Base-by-base conservation (phyloP, 2,888 invertebrate genomes). In the Yponomeuta sedellus region DNA sequence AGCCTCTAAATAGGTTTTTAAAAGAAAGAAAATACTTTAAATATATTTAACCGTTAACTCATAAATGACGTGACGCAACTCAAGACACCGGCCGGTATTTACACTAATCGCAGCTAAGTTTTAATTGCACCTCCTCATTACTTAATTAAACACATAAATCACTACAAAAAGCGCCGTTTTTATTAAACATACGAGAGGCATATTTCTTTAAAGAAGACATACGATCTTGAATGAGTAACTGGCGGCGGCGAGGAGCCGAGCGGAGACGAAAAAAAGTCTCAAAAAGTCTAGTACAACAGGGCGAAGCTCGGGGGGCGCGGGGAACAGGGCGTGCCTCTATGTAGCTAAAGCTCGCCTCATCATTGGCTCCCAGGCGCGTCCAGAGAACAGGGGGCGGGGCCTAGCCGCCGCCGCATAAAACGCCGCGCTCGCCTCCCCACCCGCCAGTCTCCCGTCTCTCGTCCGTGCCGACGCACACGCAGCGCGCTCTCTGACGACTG, bases 401-500 rank as follows among this genome's bases (percentile, higher is more conserved):
- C 69, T 64, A 52, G 12, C 64, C 52, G 68, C 68, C 73, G 67
- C 65, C 61, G 76, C 88, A 90, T 90, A 91, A 83, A 84, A 78
- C 71, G 71, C 70, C 66, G 68, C 78, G 72, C 79, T 86, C 88
- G 82, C 85, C 86, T 82, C 84, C 86, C 86, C 88, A 82, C 79
- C 80, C 82, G 82, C 75, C 86, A 91, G 91, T 91, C 79, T 75
- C 73, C 81, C 80, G 82, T 76, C 76, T 78, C 79, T 83, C 81
- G 82, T 84, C 85, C 81, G 76, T 75, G 79, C 71, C 70, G 73
- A 77, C 80, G 81, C 84, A 83, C 85, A 83, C 80, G 78, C 74
- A 73, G 76, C 77, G 77, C 72, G 73, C 70, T 67, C 62, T 69
- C 69, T 57, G 11, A 57, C 28, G 28, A 34, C 28, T 64, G 64